Evolutionary conservation across 2,113 vertebrate species (phyloP), one percentile per base, ranked within the genome.

Genomic region (Sylvia atricapilla): DNA sequence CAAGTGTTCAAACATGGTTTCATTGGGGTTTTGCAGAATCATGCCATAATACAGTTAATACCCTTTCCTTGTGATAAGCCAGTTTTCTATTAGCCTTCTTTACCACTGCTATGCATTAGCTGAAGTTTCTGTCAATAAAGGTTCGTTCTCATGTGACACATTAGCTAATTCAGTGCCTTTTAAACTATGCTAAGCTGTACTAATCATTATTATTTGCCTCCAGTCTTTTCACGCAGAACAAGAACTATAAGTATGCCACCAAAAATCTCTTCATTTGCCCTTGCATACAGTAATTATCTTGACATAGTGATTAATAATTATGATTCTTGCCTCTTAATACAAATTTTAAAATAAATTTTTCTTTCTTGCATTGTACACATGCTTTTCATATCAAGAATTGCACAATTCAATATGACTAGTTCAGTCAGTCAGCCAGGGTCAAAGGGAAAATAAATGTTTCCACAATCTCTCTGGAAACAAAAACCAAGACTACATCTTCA

Each of bases 171-270:
- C 90, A 49, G 19, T 82, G 91, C 69, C 88, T 93, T 92, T 95
- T 92, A 94, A 90, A 82, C 83, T 83, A 13, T 69, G 70, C 49
- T 94, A 95, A 84, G 86, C 76, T 87, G 19, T 89, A 35, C 74
- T 94, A 95, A 94, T 93, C 87, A 41, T 82, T 92, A 83, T 94
- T 94, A 91, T 93, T 95, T 97, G 91, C 77, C 87, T 94, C 67
- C 50, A 37, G 87, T 66, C 87, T 91, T 95, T 77, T 75, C 35
- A 31, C 10, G 17, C 67, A 77, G 52, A 95, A 89, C 41, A 5
- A 15, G 70, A 91, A 44, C 59, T 87, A 0, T 82, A 89, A 89
- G 62, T 87, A 30, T 39, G 63, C 68, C 75, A 76, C 53, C n/a
- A 86, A 92, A 91, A 82, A 66, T 63, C 76, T 89, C 69, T 87